These are phyloP conservation scores for Camponotus vicinus DNA, from an alignment of 1,140 invertebrate genomes.

Conservation along the genomic window DNA sequence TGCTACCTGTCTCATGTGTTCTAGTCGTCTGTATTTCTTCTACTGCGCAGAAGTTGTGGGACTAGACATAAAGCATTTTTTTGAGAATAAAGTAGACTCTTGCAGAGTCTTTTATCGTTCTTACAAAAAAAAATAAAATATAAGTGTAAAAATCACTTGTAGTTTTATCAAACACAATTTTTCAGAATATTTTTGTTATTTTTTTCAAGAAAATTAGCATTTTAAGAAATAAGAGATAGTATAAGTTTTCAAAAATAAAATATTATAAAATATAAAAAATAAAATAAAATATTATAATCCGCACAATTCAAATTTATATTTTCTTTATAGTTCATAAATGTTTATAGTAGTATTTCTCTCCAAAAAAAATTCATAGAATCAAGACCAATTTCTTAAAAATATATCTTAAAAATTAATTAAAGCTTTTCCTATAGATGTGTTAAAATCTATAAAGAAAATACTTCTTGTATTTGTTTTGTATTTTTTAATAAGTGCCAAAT, in stretches of 20 bases:
- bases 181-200: neutral
- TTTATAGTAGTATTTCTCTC: neutral
- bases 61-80: neutral
- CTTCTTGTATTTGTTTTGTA: neutral
- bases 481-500: neutral
- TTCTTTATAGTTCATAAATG: too few relatives aligned
- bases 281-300: neutral
- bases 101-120: neutral
- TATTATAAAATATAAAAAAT: too few relatives aligned
- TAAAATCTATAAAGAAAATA: neutral
- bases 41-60: neutral
- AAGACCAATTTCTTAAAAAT: neutral
- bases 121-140: neutral
- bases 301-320: too few relatives aligned
- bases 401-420: neutral
- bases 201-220: neutral
- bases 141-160: neutral
- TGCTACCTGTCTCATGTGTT: neutral
- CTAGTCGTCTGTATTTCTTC: neutral
- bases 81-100: neutral
- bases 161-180: neutral
- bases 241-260: neutral
- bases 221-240: neutral
- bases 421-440: neutral
- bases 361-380: neutral